Conservation (phyloP, 2,797 vertebrate genomes). For the Helarctos malayanus region DNA sequence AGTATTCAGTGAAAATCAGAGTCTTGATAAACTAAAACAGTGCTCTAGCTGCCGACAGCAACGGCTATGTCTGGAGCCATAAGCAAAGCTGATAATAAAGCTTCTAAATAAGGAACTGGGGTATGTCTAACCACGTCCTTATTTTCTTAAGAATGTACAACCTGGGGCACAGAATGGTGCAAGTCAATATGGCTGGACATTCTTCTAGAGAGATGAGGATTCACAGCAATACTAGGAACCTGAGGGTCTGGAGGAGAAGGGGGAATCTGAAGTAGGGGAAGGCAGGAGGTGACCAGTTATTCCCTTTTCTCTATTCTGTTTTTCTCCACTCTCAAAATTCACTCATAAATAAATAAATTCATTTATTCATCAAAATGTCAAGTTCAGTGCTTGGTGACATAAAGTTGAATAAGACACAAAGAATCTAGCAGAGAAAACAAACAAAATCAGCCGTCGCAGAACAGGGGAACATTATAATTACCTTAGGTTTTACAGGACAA, state of each 20-base stretch:
- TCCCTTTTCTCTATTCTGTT: background rate
- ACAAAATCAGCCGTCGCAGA: background rate
- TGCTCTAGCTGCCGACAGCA: background rate
- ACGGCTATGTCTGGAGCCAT: background rate
- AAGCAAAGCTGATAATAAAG: constrained; percentile 13
- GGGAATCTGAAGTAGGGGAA: background rate
- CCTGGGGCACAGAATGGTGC: background rate
- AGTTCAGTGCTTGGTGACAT: background rate
- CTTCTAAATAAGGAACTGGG: background rate
- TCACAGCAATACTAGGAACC: background rate
- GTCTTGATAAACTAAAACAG: background rate
- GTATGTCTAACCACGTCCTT: background rate
- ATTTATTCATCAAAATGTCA: background rate
- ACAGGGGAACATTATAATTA: background rate
- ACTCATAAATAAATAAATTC: background rate
- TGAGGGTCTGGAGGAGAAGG: background rate
- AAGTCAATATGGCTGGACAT: background rate
- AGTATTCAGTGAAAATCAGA: constrained; percentile 14
- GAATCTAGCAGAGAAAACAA: background rate
- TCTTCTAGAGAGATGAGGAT: background rate
- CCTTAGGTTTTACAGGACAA: background rate
- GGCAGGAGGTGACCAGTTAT: background rate
- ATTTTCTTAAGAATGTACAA: background rate
- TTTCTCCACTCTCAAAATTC: background rate
- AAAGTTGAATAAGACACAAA: background rate